Evolutionary conservation across 2,113 vertebrate genomes (phyloP).

Genomic region (Eclectus roratus): DNA sequence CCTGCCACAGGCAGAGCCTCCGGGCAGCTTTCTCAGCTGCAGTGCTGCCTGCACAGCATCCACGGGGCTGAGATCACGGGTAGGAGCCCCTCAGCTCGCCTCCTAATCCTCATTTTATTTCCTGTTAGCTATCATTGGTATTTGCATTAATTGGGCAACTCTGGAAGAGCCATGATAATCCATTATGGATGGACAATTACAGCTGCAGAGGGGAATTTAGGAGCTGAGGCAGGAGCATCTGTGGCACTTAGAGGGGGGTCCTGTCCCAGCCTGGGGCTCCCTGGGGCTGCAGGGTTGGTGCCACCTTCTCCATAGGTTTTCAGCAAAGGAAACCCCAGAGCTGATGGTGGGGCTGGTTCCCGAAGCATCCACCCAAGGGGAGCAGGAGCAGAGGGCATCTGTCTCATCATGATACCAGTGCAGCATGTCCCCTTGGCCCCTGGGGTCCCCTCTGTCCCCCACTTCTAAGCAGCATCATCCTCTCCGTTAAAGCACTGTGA

Average conservation of each 20-base stretch:
- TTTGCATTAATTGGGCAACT: conserved; percentile 15
- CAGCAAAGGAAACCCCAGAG: neutral
- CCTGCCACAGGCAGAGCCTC: neutral
- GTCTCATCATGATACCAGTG: fast-evolving
- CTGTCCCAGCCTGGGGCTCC: fast-evolving
- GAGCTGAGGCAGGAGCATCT: neutral
- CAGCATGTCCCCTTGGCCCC: too few species aligned
- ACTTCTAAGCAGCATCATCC: neutral
- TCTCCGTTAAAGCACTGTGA: fast-evolving
- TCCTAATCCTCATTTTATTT: neutral
- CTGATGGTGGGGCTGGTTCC: fast-evolving
- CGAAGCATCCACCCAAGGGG: neutral
- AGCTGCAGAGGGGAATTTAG: neutral
- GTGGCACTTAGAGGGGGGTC: neutral
- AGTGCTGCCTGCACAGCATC: neutral
- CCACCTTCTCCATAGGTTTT: neutral
- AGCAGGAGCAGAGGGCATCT: neutral
- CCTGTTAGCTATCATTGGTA: neutral
- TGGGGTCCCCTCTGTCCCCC: neutral
- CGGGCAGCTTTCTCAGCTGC: neutral
- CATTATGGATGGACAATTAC: conserved; percentile 1
- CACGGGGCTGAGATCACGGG: fast-evolving
- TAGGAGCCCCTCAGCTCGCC: neutral
- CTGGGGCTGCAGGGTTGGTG: neutral
- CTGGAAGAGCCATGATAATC: neutral